Evolutionary conservation across 2,888 invertebrate species (phyloP).

Genomic region (Lydus trimaculatus): DNA sequence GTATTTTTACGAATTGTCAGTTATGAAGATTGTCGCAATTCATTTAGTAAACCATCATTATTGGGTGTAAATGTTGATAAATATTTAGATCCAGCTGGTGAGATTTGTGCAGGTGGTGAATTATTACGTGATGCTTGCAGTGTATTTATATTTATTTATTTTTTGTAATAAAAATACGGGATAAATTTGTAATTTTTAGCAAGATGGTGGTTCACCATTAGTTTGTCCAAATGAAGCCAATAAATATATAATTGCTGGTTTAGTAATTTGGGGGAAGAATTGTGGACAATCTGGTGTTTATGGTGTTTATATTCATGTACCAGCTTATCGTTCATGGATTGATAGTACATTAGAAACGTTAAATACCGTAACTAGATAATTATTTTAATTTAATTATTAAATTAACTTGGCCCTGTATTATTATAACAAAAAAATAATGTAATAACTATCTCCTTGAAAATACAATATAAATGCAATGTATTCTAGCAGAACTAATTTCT

Average conservation of each 20-base stretch:
- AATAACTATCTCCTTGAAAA: not conserved
- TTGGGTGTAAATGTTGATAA: constrained; percentile 49
- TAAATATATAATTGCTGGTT: constrained; percentile 69
- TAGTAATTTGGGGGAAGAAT: constrained; percentile 78
- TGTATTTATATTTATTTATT: constrained; percentile 35
- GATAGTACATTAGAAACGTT: constrained; percentile 24
- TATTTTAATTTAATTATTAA: not conserved
- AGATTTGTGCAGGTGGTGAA: constrained; percentile 57
- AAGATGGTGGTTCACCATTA: constrained; percentile 77
- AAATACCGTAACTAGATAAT: constrained; percentile 13
- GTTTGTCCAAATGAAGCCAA: constrained; percentile 63
- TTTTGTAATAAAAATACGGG: too few species aligned
- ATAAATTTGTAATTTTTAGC: constrained; percentile 64
- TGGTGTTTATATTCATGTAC: constrained; percentile 80
- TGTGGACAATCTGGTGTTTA: constrained; percentile 75
- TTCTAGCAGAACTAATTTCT: not conserved
- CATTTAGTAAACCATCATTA: constrained; percentile 43
- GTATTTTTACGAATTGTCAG: constrained; percentile 77
- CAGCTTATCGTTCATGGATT: constrained; percentile 60
- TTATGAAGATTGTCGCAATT: constrained; percentile 60
- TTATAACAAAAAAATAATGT: not conserved
- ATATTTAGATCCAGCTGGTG: constrained; percentile 51
- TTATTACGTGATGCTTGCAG: constrained; percentile 53
- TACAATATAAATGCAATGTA: not conserved
- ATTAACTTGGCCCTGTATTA: not conserved